Conservation (phyloP, 2,888 invertebrate genomes). For the Drosophila mettleri region DNA sequence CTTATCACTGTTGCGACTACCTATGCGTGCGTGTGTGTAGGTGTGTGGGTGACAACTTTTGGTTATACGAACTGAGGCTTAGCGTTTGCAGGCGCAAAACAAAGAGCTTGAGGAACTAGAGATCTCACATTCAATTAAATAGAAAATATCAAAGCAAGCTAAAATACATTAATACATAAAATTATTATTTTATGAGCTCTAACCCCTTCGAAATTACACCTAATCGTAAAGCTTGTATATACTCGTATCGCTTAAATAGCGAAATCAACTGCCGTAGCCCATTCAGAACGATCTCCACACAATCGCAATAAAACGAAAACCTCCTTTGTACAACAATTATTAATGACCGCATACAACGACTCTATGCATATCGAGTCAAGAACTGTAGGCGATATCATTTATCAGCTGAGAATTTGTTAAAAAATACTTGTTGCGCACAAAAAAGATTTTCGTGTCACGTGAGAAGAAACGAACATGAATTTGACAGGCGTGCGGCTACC, state of each 20-base stretch:
- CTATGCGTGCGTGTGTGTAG: conserved; percentile 7
- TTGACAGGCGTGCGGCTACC: conserved; percentile 61
- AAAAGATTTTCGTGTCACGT: conserved; percentile 84
- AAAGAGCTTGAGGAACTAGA: background rate
- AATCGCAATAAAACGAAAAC: conserved; percentile 18
- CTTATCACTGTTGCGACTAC: conserved; percentile 44
- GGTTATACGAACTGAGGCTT: background rate
- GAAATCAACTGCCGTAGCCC: background rate
- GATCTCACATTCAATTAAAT: background rate
- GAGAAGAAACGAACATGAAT: conserved; percentile 53
- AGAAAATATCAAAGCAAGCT: too few relatives aligned
- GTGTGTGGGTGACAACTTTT: conserved; percentile 25
- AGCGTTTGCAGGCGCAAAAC: background rate
- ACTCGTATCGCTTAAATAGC: conserved; percentile 13
- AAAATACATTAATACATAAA: too few relatives aligned
- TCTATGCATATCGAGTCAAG: conserved; percentile 75
- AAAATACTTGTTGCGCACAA: conserved; percentile 82
- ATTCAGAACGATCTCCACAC: background rate
- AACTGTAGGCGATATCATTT: conserved; percentile 79
- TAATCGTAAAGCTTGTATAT: background rate
- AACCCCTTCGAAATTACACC: background rate
- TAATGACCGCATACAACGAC: conserved; percentile 70
- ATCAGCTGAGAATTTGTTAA: conserved; percentile 79
- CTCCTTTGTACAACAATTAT: conserved; percentile 68
- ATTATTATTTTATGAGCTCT: background rate